These are phyloP conservation scores for Vulpes lagopus DNA, from an alignment of 2,113 vertebrate genomes.

Conservation along the genomic window DNA sequence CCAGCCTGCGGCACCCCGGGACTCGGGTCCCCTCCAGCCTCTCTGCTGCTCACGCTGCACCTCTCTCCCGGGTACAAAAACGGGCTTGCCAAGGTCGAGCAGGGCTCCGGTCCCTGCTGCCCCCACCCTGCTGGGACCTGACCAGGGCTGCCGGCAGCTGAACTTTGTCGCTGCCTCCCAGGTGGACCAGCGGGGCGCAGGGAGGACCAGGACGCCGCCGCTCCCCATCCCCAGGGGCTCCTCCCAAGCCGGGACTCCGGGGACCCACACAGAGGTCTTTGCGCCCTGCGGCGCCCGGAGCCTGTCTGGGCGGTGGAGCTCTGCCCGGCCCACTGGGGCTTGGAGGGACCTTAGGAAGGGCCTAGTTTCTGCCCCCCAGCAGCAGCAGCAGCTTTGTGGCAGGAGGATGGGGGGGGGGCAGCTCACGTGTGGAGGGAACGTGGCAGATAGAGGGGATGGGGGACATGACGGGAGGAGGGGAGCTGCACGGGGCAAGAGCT, in stretches of 20 bases:
- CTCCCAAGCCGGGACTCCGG: background rate
- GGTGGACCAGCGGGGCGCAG: background rate
- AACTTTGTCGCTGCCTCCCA: conserved; percentile 43
- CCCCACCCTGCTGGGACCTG: background rate
- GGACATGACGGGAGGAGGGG: background rate
- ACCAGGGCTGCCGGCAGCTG: background rate
- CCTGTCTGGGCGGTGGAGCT: no score
- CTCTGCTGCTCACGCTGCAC: background rate
- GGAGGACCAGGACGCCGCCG: background rate
- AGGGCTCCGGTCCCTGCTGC: background rate
- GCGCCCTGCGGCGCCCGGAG: background rate
- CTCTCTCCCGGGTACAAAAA: background rate
- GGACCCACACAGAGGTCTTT: background rate
- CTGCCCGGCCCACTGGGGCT: background rate
- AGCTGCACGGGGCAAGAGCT: background rate
- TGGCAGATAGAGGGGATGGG: background rate
- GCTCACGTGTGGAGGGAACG: background rate
- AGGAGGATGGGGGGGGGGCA: background rate
- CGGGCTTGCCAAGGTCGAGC: conserved; percentile 57
- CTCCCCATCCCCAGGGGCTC: background rate
- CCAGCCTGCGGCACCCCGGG: no score
- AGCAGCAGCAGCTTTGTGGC: background rate
- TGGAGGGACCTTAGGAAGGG: background rate
- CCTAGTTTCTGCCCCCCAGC: background rate
- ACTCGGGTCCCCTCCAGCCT: background rate